phyloP scores from a whole-genome alignment of 2,888 invertebrate species.

The Neoascia interrupta region DNA sequence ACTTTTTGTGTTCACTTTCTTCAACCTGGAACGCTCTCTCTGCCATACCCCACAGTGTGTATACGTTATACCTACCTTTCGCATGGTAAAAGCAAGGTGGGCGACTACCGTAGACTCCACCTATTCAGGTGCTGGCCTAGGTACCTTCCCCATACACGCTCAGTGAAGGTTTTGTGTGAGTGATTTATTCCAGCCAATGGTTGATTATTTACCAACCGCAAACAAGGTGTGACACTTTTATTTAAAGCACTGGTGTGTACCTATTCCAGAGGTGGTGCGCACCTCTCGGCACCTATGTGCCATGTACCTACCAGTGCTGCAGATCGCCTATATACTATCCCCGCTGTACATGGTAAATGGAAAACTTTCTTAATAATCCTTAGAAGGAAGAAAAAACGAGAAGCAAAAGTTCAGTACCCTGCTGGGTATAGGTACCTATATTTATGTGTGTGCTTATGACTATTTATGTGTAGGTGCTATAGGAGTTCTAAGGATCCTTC shows the following conservation, averaged over 20 bases:
- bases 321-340: constrained; percentile 32
- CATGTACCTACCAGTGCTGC: constrained; percentile 31
- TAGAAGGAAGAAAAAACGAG: constrained; percentile 31
- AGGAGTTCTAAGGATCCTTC: no score
- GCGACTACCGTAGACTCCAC: constrained; percentile 68
- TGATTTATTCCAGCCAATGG: constrained; percentile 80
- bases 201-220: constrained; percentile 76
- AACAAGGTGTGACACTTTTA: constrained; percentile 77
- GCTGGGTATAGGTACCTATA: constrained; percentile 67
- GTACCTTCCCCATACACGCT: constrained; percentile 64
- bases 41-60: constrained; percentile 17
- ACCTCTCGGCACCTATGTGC: constrained; percentile 46
- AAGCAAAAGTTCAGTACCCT: constrained; percentile 68
- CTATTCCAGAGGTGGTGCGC: constrained; percentile 71
- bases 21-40: constrained; percentile 35
- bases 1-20: constrained; percentile 66
- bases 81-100: constrained; percentile 68
- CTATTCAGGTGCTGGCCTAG: constrained; percentile 68
- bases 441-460: constrained; percentile 69
- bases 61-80: constrained; percentile 39
- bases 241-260: constrained; percentile 49
- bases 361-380: constrained; percentile 70
- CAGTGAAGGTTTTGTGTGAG: constrained; percentile 70
- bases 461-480: constrained; percentile 71
- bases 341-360: constrained; percentile 39